These are phyloP conservation scores for Verasper variegatus DNA, from an alignment of 2,113 vertebrate genomes.

Conservation along the genomic window DNA sequence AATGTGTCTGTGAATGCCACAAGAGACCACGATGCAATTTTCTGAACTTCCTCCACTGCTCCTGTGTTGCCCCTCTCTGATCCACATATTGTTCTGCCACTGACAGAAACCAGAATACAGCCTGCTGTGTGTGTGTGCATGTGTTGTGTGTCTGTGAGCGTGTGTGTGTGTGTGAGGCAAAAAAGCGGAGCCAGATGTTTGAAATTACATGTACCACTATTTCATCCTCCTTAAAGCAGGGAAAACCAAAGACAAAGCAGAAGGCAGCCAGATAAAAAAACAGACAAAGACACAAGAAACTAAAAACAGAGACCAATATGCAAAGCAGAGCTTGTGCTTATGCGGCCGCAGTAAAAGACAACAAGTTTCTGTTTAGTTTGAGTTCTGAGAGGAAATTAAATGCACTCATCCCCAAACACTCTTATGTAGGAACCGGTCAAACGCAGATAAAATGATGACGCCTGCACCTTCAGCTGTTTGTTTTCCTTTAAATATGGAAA, in stretches of 20 bases:
- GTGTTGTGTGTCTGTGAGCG: slow-evolving; percentile 3
- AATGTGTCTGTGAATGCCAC: slow-evolving; percentile 19
- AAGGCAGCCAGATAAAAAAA: slow-evolving; percentile 3
- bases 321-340: slow-evolving; percentile 24
- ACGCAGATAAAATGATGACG: neutral
- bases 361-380: slow-evolving; percentile 4
- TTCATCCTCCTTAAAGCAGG: slow-evolving; percentile 39
- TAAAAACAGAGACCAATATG: neutral
- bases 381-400: slow-evolving; percentile 22
- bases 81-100: slow-evolving; percentile 63
- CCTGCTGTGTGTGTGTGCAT: neutral
- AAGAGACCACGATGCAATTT: slow-evolving; percentile 57
- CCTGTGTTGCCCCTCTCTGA: slow-evolving; percentile 50
- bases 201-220: slow-evolving; percentile 65
- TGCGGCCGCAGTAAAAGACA: neutral
- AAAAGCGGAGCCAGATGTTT: slow-evolving; percentile 71
- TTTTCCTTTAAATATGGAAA: neutral
- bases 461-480: neutral
- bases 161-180: slow-evolving; percentile 29
- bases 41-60: slow-evolving; percentile 55
- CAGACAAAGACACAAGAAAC: neutral
- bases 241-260: slow-evolving; percentile 48
- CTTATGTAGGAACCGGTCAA: neutral
- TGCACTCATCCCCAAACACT: slow-evolving; percentile 3
- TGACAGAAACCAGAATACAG: slow-evolving; percentile 69